phyloP scores from a whole-genome alignment of 2,888 invertebrate genomes.

The Tenthredo amoena region DNA sequence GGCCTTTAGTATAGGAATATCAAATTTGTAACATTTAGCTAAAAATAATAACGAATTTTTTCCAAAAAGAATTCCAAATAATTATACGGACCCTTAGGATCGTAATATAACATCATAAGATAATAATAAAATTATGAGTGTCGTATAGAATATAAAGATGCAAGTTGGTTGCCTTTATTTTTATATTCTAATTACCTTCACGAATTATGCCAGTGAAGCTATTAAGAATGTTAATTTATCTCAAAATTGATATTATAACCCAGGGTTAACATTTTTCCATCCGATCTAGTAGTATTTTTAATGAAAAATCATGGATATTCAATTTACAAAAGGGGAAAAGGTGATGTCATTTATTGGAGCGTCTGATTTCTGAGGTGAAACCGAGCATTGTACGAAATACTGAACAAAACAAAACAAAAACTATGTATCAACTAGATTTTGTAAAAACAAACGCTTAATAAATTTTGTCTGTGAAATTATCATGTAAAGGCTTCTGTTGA shows the following conservation, averaged over 20 bases:
- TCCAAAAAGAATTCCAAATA: background rate
- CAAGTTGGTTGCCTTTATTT: background rate
- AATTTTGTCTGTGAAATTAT: background rate
- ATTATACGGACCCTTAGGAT: background rate
- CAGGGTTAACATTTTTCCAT: background rate
- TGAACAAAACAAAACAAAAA: background rate
- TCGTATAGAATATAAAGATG: slow-evolving; percentile 9
- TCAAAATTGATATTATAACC: background rate
- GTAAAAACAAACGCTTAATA: background rate
- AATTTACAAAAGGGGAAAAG: background rate
- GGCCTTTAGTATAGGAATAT: background rate
- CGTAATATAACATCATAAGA: background rate
- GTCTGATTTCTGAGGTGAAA: slow-evolving; percentile 2
- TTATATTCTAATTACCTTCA: background rate
- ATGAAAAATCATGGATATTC: background rate
- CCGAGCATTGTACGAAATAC: background rate
- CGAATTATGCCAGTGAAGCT: slow-evolving; percentile 5
- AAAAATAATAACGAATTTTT: background rate
- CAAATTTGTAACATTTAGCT: slow-evolving; percentile 9
- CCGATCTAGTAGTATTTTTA: background rate
- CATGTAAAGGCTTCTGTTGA: background rate
- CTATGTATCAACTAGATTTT: background rate
- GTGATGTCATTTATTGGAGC: background rate
- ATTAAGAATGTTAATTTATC: background rate
- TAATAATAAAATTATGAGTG: background rate